These are phyloP conservation scores for Brenthis daphne DNA, from an alignment of 2,888 invertebrate genomes.

Conservation along the genomic window DNA sequence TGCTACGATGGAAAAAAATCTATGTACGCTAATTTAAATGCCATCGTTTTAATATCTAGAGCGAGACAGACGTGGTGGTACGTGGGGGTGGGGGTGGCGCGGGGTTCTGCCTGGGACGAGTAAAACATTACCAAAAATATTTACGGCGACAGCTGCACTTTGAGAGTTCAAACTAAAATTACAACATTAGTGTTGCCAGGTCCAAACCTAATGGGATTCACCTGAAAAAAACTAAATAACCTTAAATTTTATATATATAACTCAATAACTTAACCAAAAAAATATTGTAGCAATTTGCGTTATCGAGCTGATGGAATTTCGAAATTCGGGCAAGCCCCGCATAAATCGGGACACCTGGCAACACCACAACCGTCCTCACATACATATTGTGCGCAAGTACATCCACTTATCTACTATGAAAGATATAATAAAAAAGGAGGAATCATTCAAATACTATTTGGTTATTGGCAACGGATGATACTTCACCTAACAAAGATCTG, in stretches of 20 bases:
- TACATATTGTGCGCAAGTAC: conserved; percentile 72
- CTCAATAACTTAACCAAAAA: neutral
- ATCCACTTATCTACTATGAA: conserved; percentile 69
- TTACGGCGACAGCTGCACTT: conserved; percentile 67
- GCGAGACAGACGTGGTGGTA: conserved; percentile 49
- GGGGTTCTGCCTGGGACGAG: conserved; percentile 45
- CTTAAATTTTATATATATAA: neutral
- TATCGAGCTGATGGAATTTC: conserved; percentile 22
- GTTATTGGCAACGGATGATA: conserved; percentile 74
- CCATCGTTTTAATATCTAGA: conserved; percentile 60
- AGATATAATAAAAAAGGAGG: conserved; percentile 70
- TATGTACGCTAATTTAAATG: conserved; percentile 73
- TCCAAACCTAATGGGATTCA: neutral
- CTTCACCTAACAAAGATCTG: conserved; percentile 54
- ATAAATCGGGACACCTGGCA: conserved; percentile 12
- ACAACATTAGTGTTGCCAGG: conserved; percentile 28
- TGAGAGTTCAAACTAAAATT: conserved; percentile 48
- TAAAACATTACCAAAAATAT: conserved; percentile 77
- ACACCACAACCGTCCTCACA: conserved; percentile 48
- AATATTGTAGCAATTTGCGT: neutral
- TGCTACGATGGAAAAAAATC: conserved; percentile 67
- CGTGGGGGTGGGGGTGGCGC: conserved; percentile 35
- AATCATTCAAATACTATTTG: conserved; percentile 73
- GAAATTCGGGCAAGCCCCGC: neutral
- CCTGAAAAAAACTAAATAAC: neutral